These are phyloP conservation scores for Dicyrtomina minuta DNA, from an alignment of 2,888 invertebrate genomes.

Conservation along the genomic window DNA sequence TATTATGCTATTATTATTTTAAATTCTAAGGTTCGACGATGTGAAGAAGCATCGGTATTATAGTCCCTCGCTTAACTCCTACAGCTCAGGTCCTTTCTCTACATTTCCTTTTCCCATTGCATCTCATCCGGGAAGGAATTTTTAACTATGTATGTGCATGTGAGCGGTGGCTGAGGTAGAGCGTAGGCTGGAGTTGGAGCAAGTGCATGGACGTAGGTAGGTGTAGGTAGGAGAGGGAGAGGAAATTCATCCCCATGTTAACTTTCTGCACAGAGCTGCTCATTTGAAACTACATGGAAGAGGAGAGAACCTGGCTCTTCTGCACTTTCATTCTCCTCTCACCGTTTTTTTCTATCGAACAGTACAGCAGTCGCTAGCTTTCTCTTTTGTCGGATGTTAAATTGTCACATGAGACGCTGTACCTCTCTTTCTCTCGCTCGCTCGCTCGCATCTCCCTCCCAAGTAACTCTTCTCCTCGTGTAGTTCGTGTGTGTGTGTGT, in stretches of 20 bases:
- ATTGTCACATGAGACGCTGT: constrained; percentile 12
- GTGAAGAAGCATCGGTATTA: no score
- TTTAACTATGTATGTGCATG: background rate
- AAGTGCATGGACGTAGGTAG: no score
- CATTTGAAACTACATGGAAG: background rate
- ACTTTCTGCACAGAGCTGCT: background rate
- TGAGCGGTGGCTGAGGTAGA: background rate
- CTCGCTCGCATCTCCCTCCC: constrained; percentile 2
- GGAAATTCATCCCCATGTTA: no score
- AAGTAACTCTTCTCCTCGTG: constrained; percentile 3
- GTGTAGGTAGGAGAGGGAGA: no score
- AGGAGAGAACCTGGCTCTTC: background rate
- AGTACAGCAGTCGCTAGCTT: background rate
- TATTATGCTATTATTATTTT: no score
- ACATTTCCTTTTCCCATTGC: no score
- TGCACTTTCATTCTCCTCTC: background rate
- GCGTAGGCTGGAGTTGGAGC: no score
- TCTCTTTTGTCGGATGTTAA: background rate
- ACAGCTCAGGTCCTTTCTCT: no score
- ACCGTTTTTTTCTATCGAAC: background rate
- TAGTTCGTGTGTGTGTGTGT: background rate
- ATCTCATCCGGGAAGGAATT: no score
- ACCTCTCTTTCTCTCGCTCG: background rate
- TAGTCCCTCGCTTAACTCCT: no score
- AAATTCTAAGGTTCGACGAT: no score